Base-by-base conservation (phyloP, 2,113 vertebrate species). In the Rhinopithecus roxellana region DNA sequence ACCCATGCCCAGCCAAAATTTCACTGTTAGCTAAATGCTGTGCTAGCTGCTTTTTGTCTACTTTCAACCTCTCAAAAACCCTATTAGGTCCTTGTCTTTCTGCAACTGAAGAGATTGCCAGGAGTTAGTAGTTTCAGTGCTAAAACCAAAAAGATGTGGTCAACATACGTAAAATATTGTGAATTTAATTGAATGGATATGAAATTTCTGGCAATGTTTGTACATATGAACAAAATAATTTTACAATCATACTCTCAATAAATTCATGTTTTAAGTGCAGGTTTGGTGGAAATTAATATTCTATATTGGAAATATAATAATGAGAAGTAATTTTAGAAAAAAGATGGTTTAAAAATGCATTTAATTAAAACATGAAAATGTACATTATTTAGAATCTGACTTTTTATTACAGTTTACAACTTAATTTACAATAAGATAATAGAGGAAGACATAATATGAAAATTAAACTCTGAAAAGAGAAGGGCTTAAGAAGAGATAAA, bases 391-490 rank as follows among this genome's bases (percentile, higher is more conserved):
- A 40, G 25, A 93, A 78, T 55, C 32, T 86, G 70, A 89, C 12
- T 67, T 89, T 48, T 48, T 89, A 40, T 84, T 97, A 22, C 18
- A 82, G 30, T 87, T 82, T 92, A 38, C 4, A 70, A 75, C 40
- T 87, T 94, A 87, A 96, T 92, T 93, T 48, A 80, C 3, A 92
- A 80, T 92, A 77, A 78, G 32, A 77, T 91, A 55, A 48, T 64
- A 45, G 25, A 38, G 30, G 30, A 92, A 82, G 20, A 32, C n/a
- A 72, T 16, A 70, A 38, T 20, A n/a, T 14, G 50, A 82, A 86
- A 82, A 95, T 64, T 75, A 92, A 81, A 86, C 23, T 50, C 92
- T 61, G 48, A 82, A 81, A 61, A 23, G 27, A 70, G 27, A 89
- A 78, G 12, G 7, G 18, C 32, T 50, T 70, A 69, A 82, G 38